Percentiles rank a stretch among this genome's conserved stretches.
These are phyloP conservation scores for Passer domesticus DNA, from an alignment of 2,113 vertebrate genomes.

Conservation along the genomic window DNA sequence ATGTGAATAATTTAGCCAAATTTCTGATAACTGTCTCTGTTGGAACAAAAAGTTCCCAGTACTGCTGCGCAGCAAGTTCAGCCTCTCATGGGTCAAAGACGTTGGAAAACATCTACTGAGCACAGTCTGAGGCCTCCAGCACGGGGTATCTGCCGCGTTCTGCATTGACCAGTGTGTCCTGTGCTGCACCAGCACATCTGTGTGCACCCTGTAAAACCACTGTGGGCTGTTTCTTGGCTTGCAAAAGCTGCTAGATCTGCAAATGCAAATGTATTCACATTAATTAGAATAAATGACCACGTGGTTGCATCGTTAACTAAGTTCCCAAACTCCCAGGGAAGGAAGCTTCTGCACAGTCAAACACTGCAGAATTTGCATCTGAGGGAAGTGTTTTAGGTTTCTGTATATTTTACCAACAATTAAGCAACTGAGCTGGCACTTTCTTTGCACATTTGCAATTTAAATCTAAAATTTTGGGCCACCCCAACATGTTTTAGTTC, in stretches of 20 bases:
- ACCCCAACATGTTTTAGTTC: not conserved
- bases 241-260: not conserved
- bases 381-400: not conserved
- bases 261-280: conserved; percentile 16
- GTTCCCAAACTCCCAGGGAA: not conserved
- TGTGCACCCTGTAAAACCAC: not conserved
- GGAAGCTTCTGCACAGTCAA: not conserved
- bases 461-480: not conserved
- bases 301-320: not conserved
- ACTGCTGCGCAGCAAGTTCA: not conserved
- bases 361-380: not conserved
- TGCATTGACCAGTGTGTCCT: not conserved
- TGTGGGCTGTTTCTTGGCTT: not conserved
- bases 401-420: conserved; percentile 2
- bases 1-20: not conserved
- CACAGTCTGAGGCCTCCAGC: not conserved
- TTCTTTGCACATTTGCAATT: not conserved
- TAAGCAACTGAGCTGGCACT: not conserved
- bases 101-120: not conserved
- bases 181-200: not conserved
- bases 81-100: not conserved
- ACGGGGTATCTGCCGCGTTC: accelerated
- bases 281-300: conserved; percentile 18
- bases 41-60: not conserved
- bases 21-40: not conserved